Evolutionary conservation across 2,113 vertebrate species (phyloP).

Genomic region (Butorides virescens): DNA sequence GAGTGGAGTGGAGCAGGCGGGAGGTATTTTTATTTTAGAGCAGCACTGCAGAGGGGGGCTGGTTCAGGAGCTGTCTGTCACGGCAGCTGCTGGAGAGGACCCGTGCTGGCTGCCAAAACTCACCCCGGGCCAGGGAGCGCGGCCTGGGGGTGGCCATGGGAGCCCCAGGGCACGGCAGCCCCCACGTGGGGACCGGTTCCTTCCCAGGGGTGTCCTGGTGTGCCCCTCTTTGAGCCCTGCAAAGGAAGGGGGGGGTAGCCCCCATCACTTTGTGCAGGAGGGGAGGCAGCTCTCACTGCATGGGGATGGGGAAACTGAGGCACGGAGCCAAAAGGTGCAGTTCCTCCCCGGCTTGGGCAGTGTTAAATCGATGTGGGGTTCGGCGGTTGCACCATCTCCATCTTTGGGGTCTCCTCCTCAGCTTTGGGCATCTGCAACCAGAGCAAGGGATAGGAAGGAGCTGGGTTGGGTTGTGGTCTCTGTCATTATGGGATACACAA

Average conservation of each 20-base stretch:
- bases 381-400: rapidly evolving
- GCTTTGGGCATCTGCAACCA: not conserved
- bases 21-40: conserved; percentile 69
- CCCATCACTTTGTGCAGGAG: too few species aligned
- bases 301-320: conserved; percentile 22
- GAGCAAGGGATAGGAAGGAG: not conserved
- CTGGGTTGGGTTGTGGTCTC: not conserved
- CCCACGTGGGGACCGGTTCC: rapidly evolving
- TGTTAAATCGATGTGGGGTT: rapidly evolving
- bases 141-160: not conserved
- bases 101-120: conserved; percentile 15
- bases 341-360: rapidly evolving
- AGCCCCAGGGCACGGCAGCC: not conserved
- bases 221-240: not conserved
- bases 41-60: conserved; percentile 59
- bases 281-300: rapidly evolving
- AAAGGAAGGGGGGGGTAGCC: rapidly evolving
- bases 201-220: rapidly evolving
- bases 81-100: conserved; percentile 16
- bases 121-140: not conserved
- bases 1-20: conserved; percentile 35
- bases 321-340: not conserved
- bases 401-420: rapidly evolving
- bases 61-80: conserved; percentile 69
- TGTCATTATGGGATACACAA: rapidly evolving